phyloP scores from a whole-genome alignment of 2,113 vertebrate species.

The Steatornis caripensis region DNA sequence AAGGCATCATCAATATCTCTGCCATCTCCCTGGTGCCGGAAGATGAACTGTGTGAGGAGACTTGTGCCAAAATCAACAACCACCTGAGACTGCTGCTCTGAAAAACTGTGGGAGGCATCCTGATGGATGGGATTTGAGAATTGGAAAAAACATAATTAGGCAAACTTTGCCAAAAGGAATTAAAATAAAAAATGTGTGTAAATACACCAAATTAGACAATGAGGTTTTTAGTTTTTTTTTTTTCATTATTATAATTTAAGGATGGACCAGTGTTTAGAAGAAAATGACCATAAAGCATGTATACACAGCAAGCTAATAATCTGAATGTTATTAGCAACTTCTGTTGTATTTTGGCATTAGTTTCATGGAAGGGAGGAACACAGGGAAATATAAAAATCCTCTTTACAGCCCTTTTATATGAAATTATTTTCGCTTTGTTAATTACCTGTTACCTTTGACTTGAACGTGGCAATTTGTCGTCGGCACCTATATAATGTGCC shows the following conservation, averaged over 20 bases:
- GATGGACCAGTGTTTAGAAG: background rate
- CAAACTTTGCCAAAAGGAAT: background rate
- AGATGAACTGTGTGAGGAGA: background rate
- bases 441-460: background rate
- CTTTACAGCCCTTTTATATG: background rate
- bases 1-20: background rate
- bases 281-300: background rate
- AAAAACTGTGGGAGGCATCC: background rate
- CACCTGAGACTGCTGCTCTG: background rate
- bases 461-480: background rate
- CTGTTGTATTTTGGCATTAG: background rate
- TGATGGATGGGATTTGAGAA: background rate
- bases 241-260: background rate
- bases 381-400: background rate
- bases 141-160: background rate
- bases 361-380: background rate
- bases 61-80: background rate
- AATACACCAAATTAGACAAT: background rate
- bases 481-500: background rate
- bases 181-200: background rate
- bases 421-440: background rate
- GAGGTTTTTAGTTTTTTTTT: background rate
- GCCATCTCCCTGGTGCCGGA: background rate
- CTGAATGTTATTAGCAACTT: background rate
- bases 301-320: background rate